Evolutionary conservation across 2,888 invertebrate genomes (phyloP), one percentile per base, ranked within the genome.

Genomic region (Drosophila tripunctata): DNA sequence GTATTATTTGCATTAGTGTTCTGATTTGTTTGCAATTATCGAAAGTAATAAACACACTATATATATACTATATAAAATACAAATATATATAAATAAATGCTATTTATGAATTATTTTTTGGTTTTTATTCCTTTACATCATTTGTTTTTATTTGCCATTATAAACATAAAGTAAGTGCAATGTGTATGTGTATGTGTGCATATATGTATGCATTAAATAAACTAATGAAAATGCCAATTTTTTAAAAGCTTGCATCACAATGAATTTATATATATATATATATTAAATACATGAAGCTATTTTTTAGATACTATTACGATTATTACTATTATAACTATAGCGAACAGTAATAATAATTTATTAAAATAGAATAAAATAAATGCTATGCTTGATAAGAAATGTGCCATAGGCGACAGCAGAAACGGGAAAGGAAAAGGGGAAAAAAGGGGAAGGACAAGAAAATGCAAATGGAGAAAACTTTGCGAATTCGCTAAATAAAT

Each of bases 381-480:
- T 51, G 61, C 65, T 54, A 70, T 75, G 60, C 67, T 71, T 62
- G 50, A 71, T 56, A 60, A 48, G 43, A 67, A 69, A 83, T 82
- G 87, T 86, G 81, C 88, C 88, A 88, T 88, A 82, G 87, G 81
- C 88, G 70, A 62, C 52, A 65, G 47, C 66, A n/a, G n/a, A n/a
- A n/a, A n/a, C n/a, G 67, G 57, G 52, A 76, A 36, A 31, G 24
- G 5, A 27, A 10, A 30, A 14, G 4, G 14, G 38, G 35, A n/a
- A 44, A 38, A 35, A 17, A 3, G 17, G n/a, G 24, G 3, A 5
- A 0, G 7, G 8, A 40, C 40, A 35, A 14, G 22, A n/a, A n/a
- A n/a, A n/a, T n/a, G n/a, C n/a, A n/a, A n/a, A n/a, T 4, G 14
- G 15, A 14, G 45, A 40, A 35, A 52, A 50, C 54, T 41, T 74